Evolutionary conservation across 1,140 invertebrate genomes (phyloP), one percentile per base, ranked within the genome.

Genomic region (Orius insidiosus): DNA sequence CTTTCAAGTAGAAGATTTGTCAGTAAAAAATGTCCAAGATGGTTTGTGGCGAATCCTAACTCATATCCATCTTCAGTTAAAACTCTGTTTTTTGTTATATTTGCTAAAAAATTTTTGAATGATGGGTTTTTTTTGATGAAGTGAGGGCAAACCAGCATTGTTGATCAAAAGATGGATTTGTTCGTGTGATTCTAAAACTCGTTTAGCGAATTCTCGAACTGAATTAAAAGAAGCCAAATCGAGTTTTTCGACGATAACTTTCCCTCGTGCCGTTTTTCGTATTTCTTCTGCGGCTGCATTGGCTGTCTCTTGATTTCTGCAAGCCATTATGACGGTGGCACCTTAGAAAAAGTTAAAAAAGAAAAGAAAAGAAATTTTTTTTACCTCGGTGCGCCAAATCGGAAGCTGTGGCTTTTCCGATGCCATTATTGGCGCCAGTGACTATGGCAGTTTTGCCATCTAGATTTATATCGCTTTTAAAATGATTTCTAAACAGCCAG

Each of bases 371-470:
- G 3, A 24, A 24, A 7, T 24, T 24, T n/a, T n/a, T n/a, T 3
- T 14, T 44, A 63, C 81, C 79, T 62, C 82, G 65, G 55, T 69
- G 72, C 24, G 79, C 83, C 53, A 88, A 65, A 58, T 86, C 80
- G 42, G 72, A 56, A 0, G 75, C 85, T 9, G 86, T 86, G 60
- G 81, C 79, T 65, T 85, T 87, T 7, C 90, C 90, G 53, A 94
- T 90, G 8, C 90, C 90, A 16, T 79, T 78, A 59, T 90, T 94
- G 33, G 78, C 80, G 10, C 89, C 89, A 1, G 85, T 89, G 46
- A 90, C 69, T 16, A 90, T 65, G 3, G 76, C 76, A 1, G 79
- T 82, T 65, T 85, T 85, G 1, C 79, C 80, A 41, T 74, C 67
- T n/a, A 80, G 63, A 32, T 73, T 66, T 7, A 58, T 66, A 18